phyloP scores from a whole-genome alignment of 2,888 invertebrate genomes.

The Kryphioiulus occultus region DNA sequence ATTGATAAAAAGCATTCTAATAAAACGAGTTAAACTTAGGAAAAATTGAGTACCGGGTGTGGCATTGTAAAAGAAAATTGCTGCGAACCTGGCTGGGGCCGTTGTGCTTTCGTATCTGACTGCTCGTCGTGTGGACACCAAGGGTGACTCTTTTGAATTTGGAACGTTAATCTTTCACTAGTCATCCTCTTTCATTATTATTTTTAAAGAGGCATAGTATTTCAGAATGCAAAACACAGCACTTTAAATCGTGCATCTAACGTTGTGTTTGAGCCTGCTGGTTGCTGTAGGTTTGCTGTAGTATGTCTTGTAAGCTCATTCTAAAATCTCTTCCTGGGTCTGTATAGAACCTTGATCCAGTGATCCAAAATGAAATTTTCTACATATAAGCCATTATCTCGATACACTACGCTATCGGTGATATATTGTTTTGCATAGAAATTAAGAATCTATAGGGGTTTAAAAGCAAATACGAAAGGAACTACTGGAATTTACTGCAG shows the following conservation, averaged over 20 bases:
- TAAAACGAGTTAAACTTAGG: neutral
- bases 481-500: too few relatives aligned
- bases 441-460: too few relatives aligned
- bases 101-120: neutral
- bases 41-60: neutral
- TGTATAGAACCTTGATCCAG: too few relatives aligned
- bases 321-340: neutral
- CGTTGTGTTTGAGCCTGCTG: neutral
- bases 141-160: neutral
- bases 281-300: neutral
- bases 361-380: too few relatives aligned
- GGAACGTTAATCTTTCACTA: neutral
- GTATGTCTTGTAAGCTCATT: neutral
- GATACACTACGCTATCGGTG: too few relatives aligned
- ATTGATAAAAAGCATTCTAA: neutral
- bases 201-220: neutral
- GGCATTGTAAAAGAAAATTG: neutral
- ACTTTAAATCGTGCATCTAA: neutral
- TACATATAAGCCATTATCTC: too few relatives aligned
- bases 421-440: too few relatives aligned
- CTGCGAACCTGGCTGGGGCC: neutral
- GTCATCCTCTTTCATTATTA: neutral
- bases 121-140: slow-evolving; percentile 20
- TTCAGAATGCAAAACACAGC: neutral
- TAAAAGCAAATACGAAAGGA: too few relatives aligned